These are phyloP conservation scores for Tiliacea citrago DNA, from an alignment of 2,888 invertebrate species.

Conservation along the genomic window DNA sequence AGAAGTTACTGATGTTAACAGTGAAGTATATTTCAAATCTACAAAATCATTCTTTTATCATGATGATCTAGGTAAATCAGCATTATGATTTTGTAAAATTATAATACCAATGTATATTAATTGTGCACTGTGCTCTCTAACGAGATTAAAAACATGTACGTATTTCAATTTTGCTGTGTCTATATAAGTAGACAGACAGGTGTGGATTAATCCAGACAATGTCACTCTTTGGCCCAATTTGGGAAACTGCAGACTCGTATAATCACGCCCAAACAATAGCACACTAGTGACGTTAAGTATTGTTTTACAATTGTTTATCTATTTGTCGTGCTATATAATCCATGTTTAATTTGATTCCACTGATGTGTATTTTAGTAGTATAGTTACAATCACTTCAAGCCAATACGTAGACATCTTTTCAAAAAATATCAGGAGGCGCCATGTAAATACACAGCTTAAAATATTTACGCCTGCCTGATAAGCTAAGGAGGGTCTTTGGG, in stretches of 20 bases:
- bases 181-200: background rate
- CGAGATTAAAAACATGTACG: background rate
- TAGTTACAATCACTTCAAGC: conserved; percentile 9
- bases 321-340: background rate
- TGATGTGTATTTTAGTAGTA: background rate
- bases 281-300: background rate
- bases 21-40: background rate
- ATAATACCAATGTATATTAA: conserved; percentile 13
- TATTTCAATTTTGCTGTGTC: background rate
- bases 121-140: background rate
- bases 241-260: too few relatives aligned
- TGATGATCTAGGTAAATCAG: too few relatives aligned
- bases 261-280: background rate
- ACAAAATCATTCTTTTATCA: background rate
- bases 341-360: background rate
- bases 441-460: conserved; percentile 17
- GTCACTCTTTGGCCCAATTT: background rate
- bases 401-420: background rate
- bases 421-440: conserved; percentile 24
- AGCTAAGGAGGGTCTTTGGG: conserved; percentile 14
- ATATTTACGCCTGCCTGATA: background rate
- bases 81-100: background rate
- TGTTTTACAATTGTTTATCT: background rate
- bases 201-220: background rate
- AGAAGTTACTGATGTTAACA: background rate